phyloP scores from a whole-genome alignment of 2,797 vertebrate species.

The Acanthurus tractus region DNA sequence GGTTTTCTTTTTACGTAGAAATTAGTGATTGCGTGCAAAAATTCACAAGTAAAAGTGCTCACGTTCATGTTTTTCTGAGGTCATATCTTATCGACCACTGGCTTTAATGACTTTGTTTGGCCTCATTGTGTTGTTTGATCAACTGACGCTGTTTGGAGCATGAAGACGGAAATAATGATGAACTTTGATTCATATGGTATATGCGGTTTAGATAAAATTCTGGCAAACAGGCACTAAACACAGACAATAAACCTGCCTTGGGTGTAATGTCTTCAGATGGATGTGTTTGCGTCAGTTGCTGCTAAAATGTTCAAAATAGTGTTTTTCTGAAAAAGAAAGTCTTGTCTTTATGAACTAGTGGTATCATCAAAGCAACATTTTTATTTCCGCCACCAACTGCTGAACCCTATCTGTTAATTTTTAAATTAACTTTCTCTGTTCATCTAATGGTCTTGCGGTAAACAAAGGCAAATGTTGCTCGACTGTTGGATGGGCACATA shows the following conservation, averaged over 20 bases:
- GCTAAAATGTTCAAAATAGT: no score
- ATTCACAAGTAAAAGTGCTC: neutral
- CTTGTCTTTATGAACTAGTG: no score
- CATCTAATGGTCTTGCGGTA: no score
- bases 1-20: neutral
- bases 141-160: constrained; percentile 37
- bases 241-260: constrained; percentile 41
- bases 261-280: constrained; percentile 54
- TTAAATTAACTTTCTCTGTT: no score
- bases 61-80: neutral
- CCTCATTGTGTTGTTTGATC: constrained; percentile 69
- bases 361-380: no score
- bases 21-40: neutral
- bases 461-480: no score
- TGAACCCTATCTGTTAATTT: no score
- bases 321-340: no score
- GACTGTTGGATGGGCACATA: no score
- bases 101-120: constrained; percentile 70
- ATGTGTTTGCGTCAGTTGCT: constrained; percentile 53
- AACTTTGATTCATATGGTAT: constrained; percentile 57
- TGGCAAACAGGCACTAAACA: constrained; percentile 46
- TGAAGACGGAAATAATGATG: constrained; percentile 57
- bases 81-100: constrained; percentile 29
- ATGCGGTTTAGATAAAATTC: constrained; percentile 27
- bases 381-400: no score